Percentiles rank a stretch among this genome's conserved stretches.
phyloP scores from a whole-genome alignment of 1,140 invertebrate genomes.

The Trachymyrmex cornetzi region DNA sequence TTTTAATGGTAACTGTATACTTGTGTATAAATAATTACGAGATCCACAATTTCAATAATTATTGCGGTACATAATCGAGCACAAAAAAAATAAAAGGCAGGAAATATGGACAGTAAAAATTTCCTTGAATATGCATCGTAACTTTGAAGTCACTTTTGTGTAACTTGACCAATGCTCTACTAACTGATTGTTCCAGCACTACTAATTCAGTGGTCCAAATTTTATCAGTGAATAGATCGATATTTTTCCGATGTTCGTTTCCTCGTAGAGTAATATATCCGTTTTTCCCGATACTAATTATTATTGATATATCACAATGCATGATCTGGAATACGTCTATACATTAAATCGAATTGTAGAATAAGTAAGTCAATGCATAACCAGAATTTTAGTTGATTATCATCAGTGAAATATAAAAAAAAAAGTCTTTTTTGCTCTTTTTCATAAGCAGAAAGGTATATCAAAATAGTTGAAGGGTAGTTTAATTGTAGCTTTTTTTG shows the following conservation, averaged over 20 bases:
- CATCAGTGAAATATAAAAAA: not conserved
- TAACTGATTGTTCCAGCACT: conserved; percentile 63
- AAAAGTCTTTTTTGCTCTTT: not conserved
- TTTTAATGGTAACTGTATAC: conserved; percentile 8
- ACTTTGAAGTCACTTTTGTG: conserved; percentile 62
- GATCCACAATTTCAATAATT: conserved; percentile 28
- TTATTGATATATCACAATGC: conserved; percentile 34
- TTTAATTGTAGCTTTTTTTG: conserved; percentile 30
- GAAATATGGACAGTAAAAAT: conserved; percentile 48
- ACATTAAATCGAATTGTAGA: conserved; percentile 36
- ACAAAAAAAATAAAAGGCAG: not conserved
- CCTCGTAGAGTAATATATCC: conserved; percentile 33
- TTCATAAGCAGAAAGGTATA: conserved; percentile 2
- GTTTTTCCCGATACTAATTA: conserved; percentile 7
- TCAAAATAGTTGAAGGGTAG: conserved; percentile 35
- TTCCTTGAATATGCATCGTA: conserved; percentile 51
- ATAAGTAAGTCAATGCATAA: conserved; percentile 25
- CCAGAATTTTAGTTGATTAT: conserved; percentile 40
- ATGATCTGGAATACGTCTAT: conserved; percentile 1
- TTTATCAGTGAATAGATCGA: conserved; percentile 64
- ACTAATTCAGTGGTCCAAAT: conserved; percentile 70
- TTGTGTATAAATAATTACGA: conserved; percentile 41
- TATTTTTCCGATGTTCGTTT: conserved; percentile 50
- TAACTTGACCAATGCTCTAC: conserved; percentile 67
- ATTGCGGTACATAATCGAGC: conserved; percentile 17